Percentiles rank a stretch among this genome's conserved stretches.
Conservation (phyloP, 2,113 vertebrate genomes). For the Piprites chloris region DNA sequence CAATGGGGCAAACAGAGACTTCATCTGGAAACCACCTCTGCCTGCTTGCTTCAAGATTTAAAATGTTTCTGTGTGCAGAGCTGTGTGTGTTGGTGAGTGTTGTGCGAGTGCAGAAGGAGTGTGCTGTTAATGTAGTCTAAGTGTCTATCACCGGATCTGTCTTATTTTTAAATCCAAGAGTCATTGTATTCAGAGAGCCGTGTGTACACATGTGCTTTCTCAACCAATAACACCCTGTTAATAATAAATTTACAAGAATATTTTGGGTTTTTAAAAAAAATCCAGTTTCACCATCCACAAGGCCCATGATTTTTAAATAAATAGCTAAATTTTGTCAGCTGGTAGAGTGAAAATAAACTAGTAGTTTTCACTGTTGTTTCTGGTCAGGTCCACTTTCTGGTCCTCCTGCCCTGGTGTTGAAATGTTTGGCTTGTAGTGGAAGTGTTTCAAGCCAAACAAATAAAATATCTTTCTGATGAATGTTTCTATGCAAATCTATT, state of each 20-base stretch:
- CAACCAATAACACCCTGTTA: not conserved
- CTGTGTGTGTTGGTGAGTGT: not conserved
- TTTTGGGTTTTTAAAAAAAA: not conserved
- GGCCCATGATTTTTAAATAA: not conserved
- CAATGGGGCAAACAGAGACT: not conserved
- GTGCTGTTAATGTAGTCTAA: not conserved
- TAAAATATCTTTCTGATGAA: conserved; percentile 64
- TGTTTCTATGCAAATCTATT: conserved; percentile 60
- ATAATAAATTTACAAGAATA: not conserved
- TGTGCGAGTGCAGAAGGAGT: not conserved
- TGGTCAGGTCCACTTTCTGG: conserved; percentile 47
- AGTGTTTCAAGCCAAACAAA: conserved; percentile 64
- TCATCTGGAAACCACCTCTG: not conserved
- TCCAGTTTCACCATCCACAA: not conserved
- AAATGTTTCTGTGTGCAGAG: not conserved
- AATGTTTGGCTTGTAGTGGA: conserved; percentile 63
- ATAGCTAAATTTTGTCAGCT: conserved; percentile 37
- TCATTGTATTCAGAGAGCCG: not conserved
- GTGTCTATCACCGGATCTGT: not conserved
- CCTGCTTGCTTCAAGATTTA: not conserved
- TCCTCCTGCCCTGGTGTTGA: conserved; percentile 34
- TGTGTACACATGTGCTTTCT: not conserved
- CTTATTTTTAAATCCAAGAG: not conserved
- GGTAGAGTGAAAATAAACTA: conserved; percentile 40
- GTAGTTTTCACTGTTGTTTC: conserved; percentile 48